Base-by-base conservation (phyloP, 2,888 invertebrate species). In the Heteropelma amictum region DNA sequence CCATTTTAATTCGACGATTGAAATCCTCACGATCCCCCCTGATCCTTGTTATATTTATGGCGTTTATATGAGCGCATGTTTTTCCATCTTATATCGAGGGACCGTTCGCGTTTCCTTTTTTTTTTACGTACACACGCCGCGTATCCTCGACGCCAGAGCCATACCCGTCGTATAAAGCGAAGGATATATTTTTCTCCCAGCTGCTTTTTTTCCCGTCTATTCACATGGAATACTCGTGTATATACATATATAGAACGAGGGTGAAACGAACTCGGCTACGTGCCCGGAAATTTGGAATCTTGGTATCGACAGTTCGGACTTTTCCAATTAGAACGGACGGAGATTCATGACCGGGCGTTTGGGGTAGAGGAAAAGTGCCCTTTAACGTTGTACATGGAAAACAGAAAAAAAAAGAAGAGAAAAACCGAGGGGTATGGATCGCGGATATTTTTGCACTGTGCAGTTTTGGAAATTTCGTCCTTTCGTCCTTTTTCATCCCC, bases 271-370 rank as follows among this genome's bases (percentile, higher is more conserved):
- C 45, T 72, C 58, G 67, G 49, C 30, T 80, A 80, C 80, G 80
- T 80, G 80, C 77, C 63, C 70, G 76, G 80, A 80, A 80, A 80
- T 74, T 79, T 76, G 65, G 76, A 79, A 75, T 75, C 70, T 79
- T 56, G 68, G 75, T 77, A 80, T 79, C 69, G 80, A 80, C 80
- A 79, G 77, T 72, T 77, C 76, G 79, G 82, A 84, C 80, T 84
- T 84, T 84, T 84, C 81, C 84, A 84, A 84, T 84, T 84, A 84
- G 81, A 76, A 79, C 67, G 58, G 76, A 78, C 78, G 63, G 69
- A 82, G 84, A 84, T 83, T 84, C 83, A 83, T 80, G 78, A 77
- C 72, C 56, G 60, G 19, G 49, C 47, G 49, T 8, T 58, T 51
- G 65, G 56, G 70, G 58, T 54, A 63, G 60, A 40, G 40, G 21